Percentiles rank a stretch among this genome's conserved stretches.
Conservation (phyloP, 2,888 invertebrate species). For the Eristalis tenax region DNA sequence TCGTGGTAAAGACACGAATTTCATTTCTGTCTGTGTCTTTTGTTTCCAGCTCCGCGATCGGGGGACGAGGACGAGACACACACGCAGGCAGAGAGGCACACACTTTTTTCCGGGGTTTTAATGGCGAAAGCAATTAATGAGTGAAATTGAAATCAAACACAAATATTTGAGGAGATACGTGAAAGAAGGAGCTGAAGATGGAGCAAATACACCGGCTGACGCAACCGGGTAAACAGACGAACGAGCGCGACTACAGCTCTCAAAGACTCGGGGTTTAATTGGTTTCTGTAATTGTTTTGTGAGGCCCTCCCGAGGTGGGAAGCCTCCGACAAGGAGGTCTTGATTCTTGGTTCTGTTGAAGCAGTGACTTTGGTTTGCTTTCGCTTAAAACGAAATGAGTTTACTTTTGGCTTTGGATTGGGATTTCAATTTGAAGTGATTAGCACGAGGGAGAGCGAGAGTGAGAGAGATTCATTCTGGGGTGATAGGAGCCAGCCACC, state of each 20-base stretch:
- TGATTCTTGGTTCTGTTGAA: background rate
- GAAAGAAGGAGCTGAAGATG: background rate
- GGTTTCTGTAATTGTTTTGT: slow-evolving; percentile 64
- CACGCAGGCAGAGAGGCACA: background rate
- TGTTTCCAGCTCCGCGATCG: background rate
- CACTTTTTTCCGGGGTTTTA: slow-evolving; percentile 23
- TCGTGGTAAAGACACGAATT: slow-evolving; percentile 31
- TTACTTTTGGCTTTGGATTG: slow-evolving; percentile 47
- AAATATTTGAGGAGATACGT: slow-evolving; percentile 56
- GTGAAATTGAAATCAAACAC: slow-evolving; percentile 65
- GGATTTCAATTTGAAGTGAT: slow-evolving; percentile 50
- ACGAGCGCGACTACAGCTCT: slow-evolving; percentile 18
- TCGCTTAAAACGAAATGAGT: slow-evolving; percentile 39
- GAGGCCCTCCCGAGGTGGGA: slow-evolving; percentile 49
- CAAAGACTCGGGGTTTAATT: slow-evolving; percentile 44
- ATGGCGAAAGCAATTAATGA: slow-evolving; percentile 66
- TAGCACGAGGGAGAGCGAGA: background rate
- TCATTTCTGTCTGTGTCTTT: background rate
- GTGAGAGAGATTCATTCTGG: too few species aligned
- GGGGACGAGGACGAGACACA: background rate
- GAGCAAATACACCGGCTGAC: slow-evolving; percentile 16
- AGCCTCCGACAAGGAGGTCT: background rate
- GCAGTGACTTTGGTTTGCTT: slow-evolving; percentile 8
- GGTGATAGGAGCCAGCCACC: background rate
- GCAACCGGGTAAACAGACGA: slow-evolving; percentile 42